Percentiles rank a stretch among this genome's conserved stretches.
phyloP scores from a whole-genome alignment of 2,797 vertebrate genomes.

The Allenopithecus nigroviridis region DNA sequence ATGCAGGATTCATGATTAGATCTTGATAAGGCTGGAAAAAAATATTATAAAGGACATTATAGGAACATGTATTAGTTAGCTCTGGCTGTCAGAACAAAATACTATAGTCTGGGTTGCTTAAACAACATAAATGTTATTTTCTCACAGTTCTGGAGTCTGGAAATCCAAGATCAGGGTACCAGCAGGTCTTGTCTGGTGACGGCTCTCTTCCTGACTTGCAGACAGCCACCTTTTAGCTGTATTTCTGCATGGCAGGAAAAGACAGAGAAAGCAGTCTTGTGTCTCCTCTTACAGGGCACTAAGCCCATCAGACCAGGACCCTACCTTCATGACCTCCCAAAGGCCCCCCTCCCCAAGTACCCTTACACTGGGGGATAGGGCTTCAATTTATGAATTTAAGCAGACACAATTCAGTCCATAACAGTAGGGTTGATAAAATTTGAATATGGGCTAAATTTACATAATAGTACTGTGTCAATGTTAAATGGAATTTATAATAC shows the following conservation, averaged over 20 bases:
- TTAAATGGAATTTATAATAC: constrained; percentile 17
- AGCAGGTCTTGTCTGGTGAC: background rate
- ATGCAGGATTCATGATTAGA: background rate
- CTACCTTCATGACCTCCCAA: background rate
- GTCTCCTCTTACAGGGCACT: background rate
- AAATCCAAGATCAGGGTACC: background rate
- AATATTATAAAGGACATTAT: background rate
- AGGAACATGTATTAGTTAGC: background rate
- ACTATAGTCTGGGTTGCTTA: background rate
- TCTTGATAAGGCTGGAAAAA: background rate
- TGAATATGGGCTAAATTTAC: background rate
- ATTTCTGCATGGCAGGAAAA: background rate
- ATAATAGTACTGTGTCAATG: background rate
- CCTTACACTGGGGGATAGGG: background rate
- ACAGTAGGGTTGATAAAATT: background rate
- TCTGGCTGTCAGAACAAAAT: background rate
- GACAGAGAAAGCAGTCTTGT: background rate
- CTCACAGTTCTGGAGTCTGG: background rate
- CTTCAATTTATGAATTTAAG: background rate
- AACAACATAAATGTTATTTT: background rate
- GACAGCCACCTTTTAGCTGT: background rate
- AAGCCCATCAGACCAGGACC: background rate
- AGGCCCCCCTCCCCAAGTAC: background rate
- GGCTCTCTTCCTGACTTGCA: background rate
- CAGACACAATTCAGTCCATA: background rate